These are phyloP conservation scores for Hippasteria phrygiana DNA, from an alignment of 53 echinoderm and acorn worm genomes.

Conservation along the genomic window DNA sequence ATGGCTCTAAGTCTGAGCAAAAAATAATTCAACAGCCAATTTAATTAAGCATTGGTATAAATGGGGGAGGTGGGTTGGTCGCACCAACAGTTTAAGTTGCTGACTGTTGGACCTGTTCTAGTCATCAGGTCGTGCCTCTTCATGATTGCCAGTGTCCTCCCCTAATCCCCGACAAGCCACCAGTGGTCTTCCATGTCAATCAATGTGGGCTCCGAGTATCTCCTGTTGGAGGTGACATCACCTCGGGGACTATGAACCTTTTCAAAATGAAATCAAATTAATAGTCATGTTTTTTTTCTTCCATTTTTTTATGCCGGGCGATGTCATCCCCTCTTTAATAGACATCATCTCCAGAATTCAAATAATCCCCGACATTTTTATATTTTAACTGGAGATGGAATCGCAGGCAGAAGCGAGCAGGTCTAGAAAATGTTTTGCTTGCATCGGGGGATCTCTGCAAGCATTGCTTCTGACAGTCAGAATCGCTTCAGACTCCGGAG, in stretches of 20 bases:
- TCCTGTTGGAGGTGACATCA: slow-evolving; percentile 6
- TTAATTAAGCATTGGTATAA: no score
- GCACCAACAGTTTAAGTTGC: background rate
- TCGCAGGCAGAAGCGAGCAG: background rate
- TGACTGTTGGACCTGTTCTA: background rate
- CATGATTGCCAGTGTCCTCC: background rate
- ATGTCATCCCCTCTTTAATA: no score
- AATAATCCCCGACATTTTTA: background rate
- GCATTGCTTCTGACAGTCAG: background rate
- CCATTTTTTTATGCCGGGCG: no score
- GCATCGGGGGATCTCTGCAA: background rate
- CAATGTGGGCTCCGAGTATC: background rate
- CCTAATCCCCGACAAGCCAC: slow-evolving; percentile 28
- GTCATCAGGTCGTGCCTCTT: background rate
- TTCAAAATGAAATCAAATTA: background rate
- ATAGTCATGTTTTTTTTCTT: background rate
- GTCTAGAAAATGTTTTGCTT: background rate
- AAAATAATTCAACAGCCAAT: no score
- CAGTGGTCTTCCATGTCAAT: background rate
- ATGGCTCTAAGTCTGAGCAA: no score
- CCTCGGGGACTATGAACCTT: background rate
- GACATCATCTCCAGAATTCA: no score
- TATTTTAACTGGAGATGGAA: background rate
- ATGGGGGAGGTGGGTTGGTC: background rate
- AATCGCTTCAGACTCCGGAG: background rate